Percentiles rank a stretch among this genome's conserved stretches.
Conservation (phyloP, 2,797 vertebrate genomes). For the Potorous gilbertii region DNA sequence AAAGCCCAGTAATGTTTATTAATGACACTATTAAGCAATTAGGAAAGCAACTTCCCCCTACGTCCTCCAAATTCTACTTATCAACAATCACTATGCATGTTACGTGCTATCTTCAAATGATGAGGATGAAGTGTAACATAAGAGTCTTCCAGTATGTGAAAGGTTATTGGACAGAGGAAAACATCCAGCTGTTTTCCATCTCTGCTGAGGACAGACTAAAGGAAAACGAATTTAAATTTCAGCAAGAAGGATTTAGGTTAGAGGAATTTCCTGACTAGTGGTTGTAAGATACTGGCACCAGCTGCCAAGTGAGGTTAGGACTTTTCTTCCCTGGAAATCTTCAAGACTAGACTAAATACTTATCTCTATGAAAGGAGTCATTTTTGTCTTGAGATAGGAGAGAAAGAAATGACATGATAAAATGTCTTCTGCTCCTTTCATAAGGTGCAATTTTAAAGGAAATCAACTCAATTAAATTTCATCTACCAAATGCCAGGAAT, state of each 20-base stretch:
- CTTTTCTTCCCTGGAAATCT: slow-evolving; percentile 73
- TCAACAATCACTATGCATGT: background rate
- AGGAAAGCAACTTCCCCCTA: background rate
- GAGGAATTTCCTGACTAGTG: slow-evolving; percentile 69
- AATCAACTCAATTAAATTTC: background rate
- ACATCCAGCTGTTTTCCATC: slow-evolving; percentile 33
- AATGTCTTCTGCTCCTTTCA: background rate
- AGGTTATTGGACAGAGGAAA: slow-evolving; percentile 59
- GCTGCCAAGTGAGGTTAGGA: slow-evolving; percentile 63
- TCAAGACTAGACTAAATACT: slow-evolving; percentile 65
- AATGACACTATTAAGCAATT: background rate
- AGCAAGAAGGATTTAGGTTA: slow-evolving; percentile 53
- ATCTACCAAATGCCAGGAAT: background rate
- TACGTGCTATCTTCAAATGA: background rate
- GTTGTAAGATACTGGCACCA: slow-evolving; percentile 74
- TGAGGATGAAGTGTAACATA: background rate
- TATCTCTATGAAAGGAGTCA: slow-evolving; percentile 14
- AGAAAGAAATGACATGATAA: background rate
- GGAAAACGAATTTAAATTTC: slow-evolving; percentile 70
- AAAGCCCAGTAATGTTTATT: background rate
- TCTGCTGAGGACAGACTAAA: slow-evolving; percentile 52
- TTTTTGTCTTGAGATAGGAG: background rate
- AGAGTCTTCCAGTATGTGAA: background rate
- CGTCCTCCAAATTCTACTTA: background rate
- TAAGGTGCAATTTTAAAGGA: background rate